These are phyloP conservation scores for Lithophane semibrunnea DNA, from an alignment of 2,888 invertebrate species.

Conservation along the genomic window DNA sequence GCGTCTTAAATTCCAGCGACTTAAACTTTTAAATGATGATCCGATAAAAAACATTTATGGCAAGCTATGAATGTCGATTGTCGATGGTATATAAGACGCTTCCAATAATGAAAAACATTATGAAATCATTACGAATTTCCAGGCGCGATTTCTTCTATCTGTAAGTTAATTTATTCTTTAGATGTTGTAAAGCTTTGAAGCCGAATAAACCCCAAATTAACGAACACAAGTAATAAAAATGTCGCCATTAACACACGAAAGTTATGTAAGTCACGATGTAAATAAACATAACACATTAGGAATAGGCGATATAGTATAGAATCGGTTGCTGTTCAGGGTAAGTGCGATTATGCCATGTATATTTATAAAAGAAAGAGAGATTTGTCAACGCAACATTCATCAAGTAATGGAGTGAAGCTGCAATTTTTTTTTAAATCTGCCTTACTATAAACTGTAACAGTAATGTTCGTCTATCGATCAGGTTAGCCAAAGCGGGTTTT, in stretches of 20 bases:
- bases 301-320: slow-evolving; percentile 39
- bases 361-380: neutral
- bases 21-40: neutral
- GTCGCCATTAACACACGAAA: slow-evolving; percentile 38
- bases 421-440: no score
- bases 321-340: slow-evolving; percentile 52
- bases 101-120: slow-evolving; percentile 2
- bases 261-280: slow-evolving; percentile 59
- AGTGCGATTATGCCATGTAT: neutral
- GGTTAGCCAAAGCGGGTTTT: neutral
- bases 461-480: neutral
- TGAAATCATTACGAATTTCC: slow-evolving; percentile 49
- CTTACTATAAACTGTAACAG: neutral
- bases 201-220: slow-evolving; percentile 28
- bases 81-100: slow-evolving; percentile 6
- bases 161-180: slow-evolving; percentile 66
- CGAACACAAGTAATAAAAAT: slow-evolving; percentile 31
- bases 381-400: neutral
- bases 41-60: neutral
- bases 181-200: slow-evolving; percentile 71
- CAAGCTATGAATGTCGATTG: neutral
- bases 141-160: slow-evolving; percentile 52
- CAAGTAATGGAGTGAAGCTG: neutral
- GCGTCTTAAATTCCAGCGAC: slow-evolving; percentile 11
- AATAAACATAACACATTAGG: slow-evolving; percentile 58